phyloP scores from a whole-genome alignment of 2,797 vertebrate species.

The Sebastes steindachneri region DNA sequence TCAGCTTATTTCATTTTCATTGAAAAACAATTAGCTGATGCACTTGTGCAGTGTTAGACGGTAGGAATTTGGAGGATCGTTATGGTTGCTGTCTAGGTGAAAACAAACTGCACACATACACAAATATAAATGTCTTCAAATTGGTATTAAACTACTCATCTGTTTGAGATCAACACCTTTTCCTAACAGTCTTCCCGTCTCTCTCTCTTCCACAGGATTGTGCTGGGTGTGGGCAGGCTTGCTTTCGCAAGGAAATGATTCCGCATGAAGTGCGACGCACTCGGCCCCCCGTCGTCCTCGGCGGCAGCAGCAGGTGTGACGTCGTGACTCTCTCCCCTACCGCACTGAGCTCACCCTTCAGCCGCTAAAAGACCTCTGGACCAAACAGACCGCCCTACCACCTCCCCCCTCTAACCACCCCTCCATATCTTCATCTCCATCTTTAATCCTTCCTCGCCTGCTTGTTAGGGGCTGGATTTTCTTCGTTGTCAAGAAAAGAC shows the following conservation, averaged over 20 bases:
- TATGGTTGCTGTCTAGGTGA: neutral
- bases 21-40: neutral
- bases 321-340: slow-evolving; percentile 72
- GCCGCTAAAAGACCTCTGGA: slow-evolving; percentile 85
- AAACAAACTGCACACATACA: neutral
- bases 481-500: slow-evolving; percentile 32
- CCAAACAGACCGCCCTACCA: slow-evolving; percentile 56
- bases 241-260: slow-evolving; percentile 96
- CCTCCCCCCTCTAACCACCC: slow-evolving; percentile 53
- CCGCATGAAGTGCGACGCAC: slow-evolving; percentile 94
- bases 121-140: neutral
- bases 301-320: slow-evolving; percentile 91
- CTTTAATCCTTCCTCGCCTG: slow-evolving; percentile 45
- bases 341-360: slow-evolving; percentile 78
- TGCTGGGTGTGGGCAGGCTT: slow-evolving; percentile 84
- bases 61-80: neutral
- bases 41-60: neutral
- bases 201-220: slow-evolving; percentile 82
- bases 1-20: neutral
- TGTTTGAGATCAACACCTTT: neutral
- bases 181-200: slow-evolving; percentile 23
- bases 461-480: slow-evolving; percentile 40
- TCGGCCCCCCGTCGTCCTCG: slow-evolving; percentile 76
- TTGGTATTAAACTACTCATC: neutral
- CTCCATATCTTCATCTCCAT: slow-evolving; percentile 52